Evolutionary conservation across 2,888 invertebrate species (phyloP), one percentile per base, ranked within the genome.

Genomic region (Ormyrus pomaceus): DNA sequence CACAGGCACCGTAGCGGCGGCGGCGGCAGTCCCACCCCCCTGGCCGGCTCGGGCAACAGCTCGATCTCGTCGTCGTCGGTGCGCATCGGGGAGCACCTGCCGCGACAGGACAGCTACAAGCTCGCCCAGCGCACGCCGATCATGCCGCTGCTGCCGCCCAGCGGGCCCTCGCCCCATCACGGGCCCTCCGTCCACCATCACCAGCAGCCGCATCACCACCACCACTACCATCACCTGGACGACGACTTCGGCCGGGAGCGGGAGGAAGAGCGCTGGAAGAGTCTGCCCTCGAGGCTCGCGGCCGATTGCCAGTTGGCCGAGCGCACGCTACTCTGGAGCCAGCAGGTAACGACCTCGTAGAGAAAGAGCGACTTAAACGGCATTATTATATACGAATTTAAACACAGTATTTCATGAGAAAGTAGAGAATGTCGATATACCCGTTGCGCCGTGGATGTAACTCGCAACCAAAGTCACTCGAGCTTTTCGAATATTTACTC

Each of bases 41-140:
- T 88, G 65, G 81, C 87, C 19, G 78, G 86, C 7, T 85, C 87
- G 19, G 56, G 46, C 3, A 62, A 61, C 56, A 79, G 82, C 53
- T 80, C 82, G 3, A 73, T 79, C 11, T 83, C 80, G 55, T 80
- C 84, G 13, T 71, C 71, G 2, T 77, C 80, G 13, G 64, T 70
- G n/a, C 55, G 73, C 1, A 34, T 76, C 50, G n/a, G 53, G 61
- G 96, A 77, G 95, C 96, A 87, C 95, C 56, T 97, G 93, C 92
- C 96, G 65, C 92, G 97, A 6, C 97, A 97, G 88, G 95, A 96
- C 84, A 96, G 96, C 86, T 97, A 96, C 90, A 97, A 97, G 91
- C 93, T 97, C 85, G 96, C 96, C 53, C 96, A 96, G 88, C 95
- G 96, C 88, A 95, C 95, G 86, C 96, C 95, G 86, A 95, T 96